Conservation (phyloP, 2,888 invertebrate species). For the Aricia artaxerxes region DNA sequence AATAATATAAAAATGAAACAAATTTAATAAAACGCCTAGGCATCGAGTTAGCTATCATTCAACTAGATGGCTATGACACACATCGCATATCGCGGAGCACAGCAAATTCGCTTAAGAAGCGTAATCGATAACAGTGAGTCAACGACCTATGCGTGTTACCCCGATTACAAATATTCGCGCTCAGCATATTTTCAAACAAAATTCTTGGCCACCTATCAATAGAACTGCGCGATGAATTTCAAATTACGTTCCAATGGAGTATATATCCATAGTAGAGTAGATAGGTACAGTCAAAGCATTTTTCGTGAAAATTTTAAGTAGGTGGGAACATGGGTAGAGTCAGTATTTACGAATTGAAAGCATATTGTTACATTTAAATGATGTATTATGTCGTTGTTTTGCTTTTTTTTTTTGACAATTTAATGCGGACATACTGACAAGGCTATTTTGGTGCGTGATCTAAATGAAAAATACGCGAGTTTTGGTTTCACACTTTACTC, state of each 20-base stretch:
- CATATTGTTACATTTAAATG: not conserved
- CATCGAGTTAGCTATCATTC: not conserved
- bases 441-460: not conserved
- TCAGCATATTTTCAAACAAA: slow-evolving; percentile 44
- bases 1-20: not conserved
- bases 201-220: slow-evolving; percentile 62
- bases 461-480: not conserved
- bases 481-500: too few species aligned
- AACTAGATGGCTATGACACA: not conserved
- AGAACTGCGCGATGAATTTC: slow-evolving; percentile 50
- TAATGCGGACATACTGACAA: not conserved
- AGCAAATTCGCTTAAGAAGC: slow-evolving; percentile 33
- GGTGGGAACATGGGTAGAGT: not conserved
- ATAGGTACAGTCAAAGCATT: not conserved
- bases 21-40: not conserved
- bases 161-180: slow-evolving; percentile 39
- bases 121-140: slow-evolving; percentile 37
- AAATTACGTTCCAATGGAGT: slow-evolving; percentile 41
- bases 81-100: slow-evolving; percentile 25
- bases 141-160: slow-evolving; percentile 40
- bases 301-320: not conserved
- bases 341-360: not conserved
- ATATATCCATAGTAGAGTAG: not conserved
- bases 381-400: not conserved
- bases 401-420: not conserved